These are phyloP conservation scores for Rhinogobius similis DNA, from an alignment of 2,113 vertebrate species.

Conservation along the genomic window DNA sequence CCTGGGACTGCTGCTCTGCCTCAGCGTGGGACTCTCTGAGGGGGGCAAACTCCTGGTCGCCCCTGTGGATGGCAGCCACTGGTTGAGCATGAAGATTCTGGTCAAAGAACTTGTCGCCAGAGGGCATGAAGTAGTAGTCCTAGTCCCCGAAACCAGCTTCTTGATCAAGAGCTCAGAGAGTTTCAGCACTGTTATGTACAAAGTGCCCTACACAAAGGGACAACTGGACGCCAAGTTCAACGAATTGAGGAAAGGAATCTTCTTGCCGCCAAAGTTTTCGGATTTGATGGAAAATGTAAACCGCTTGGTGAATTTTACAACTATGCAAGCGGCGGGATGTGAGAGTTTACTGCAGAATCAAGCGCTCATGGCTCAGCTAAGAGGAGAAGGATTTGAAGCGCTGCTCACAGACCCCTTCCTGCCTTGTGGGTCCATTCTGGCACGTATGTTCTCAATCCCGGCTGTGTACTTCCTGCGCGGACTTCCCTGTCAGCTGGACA, in stretches of 20 bases:
- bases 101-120: conserved; percentile 75
- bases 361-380: conserved; percentile 72
- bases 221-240: conserved; percentile 43
- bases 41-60: conserved; percentile 80
- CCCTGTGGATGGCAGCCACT: conserved; percentile 86
- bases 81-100: conserved; percentile 84
- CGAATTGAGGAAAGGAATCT: conserved; percentile 7
- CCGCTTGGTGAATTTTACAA: conserved; percentile 55
- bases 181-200: conserved; percentile 66
- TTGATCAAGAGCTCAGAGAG: conserved; percentile 34
- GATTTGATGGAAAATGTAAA: conserved; percentile 39
- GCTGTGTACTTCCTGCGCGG: conserved; percentile 80
- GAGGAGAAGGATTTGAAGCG: conserved; percentile 72
- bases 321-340: conserved; percentile 61
- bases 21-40: conserved; percentile 39
- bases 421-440: conserved; percentile 83
- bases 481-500: conserved; percentile 78
- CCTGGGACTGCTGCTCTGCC: conserved; percentile 54
- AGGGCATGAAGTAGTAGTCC: conserved; percentile 79
- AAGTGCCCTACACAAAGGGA: conserved; percentile 61
- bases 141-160: conserved; percentile 79
- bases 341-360: conserved; percentile 70
- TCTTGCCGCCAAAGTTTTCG: background rate
- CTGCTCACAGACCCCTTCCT: conserved; percentile 82
- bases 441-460: conserved; percentile 79